Base-by-base conservation (phyloP, 2,113 vertebrate species). In the Mormyrus lacerda region DNA sequence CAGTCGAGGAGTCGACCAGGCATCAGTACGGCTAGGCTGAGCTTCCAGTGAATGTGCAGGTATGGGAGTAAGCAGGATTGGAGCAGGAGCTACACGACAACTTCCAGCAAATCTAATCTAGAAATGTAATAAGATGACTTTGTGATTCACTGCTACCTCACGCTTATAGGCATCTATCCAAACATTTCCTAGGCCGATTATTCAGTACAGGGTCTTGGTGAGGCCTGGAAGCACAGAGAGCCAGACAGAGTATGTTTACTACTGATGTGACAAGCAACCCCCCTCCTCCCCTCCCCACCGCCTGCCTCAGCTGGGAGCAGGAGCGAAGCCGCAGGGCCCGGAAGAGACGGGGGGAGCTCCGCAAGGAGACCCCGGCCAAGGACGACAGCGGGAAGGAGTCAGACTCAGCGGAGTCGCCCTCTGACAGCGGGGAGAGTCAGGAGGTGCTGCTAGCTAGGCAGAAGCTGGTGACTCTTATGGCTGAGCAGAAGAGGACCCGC, bases 311-410 rank as follows among this genome's bases (percentile, higher is more conserved):
- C 91, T 98, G 97, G 97, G 97, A 98, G 87, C 97, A 97, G 27
- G 97, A 98, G 93, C 96, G 95, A 45, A 95, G 93, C 0, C 91
- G 93, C 0, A 88, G 93, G 44, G 91, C 94, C 19, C 96, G 94
- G 93, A 97, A 97, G 58, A 96, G 97, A 97, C 94, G 91, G 4
- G 95, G 95, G 1, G 97, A 97, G 83, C 93, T 91, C 44, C 93
- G 93, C 88, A 98, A 97, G 92, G 97, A 98, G 90, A 96, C 94
- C 7, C 92, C 93, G 53, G 94, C 92, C 87, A 97, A 97, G 89
- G 97, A 97, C 0, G 97, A 97, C 82, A 97, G 96, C 0, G 96
- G 97, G 93, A 98, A 97, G 94, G 97, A 97, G 91, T 97, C 95
- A 0, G 97, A 97, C 92, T 95, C 94, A 0, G 94, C 96, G 0